Evolutionary conservation across 1,140 invertebrate genomes (phyloP), one percentile per base, ranked within the genome.

Genomic region (Euborellia annulipes): DNA sequence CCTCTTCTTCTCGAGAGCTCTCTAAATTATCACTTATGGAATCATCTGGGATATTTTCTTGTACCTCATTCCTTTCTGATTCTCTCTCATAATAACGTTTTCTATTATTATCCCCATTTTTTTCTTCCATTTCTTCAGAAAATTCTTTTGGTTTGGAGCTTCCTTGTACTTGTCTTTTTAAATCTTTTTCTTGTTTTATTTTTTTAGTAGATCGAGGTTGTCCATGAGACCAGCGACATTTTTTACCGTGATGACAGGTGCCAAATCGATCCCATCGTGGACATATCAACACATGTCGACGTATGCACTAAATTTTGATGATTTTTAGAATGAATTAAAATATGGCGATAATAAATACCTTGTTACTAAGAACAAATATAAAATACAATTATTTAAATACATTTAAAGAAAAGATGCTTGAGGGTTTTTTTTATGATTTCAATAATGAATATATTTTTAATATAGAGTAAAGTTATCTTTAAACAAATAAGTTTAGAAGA

Each of bases 241-340:
- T 58, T 57, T 71, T 72, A 60, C 67, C 64, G 64, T 70, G 71
- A 11, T 63, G 58, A 56, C 78, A 81, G 19, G 62, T 69, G 17
- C 68, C 68, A 32, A 58, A 65, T 43, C 70, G 73, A 38, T 77
- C 72, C 53, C 70, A 73, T 48, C 78, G 70, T 0, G 78, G 77
- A 56, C 78, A 81, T 18, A 73, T 55, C 50, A 71, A 71, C 43
- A 79, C 67, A 60, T 85, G 82, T 16, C 78, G 71, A 50, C 75
- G 71, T 49, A 72, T 63, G 62, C 82, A 85, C 70, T 78, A 65
- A 47, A 45, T 23, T 40, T 16, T 43, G 23, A 48, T 27, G 27
- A 39, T 45, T 21, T 16, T 14, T 39, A 17, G 52, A 50, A 47
- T 54, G 53, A 52, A 55, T 53, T 45, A 50, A 39, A 23, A 48